These are phyloP conservation scores for Polypedilum vanderplanki DNA, from an alignment of 1,140 invertebrate species.

Conservation along the genomic window DNA sequence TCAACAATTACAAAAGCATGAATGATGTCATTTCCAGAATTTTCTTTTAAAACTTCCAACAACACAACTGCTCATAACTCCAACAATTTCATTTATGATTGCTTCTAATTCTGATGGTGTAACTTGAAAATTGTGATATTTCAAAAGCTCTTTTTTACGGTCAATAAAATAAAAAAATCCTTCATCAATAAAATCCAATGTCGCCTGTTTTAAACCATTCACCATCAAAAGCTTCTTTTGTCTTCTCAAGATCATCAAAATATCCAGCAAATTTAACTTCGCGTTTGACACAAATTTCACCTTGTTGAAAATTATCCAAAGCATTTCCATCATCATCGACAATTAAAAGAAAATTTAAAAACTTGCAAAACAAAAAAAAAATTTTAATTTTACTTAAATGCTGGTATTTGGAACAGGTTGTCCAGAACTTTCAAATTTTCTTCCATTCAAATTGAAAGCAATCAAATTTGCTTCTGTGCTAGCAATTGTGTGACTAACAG, in stretches of 20 bases:
- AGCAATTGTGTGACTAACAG: not conserved
- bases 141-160: conserved; percentile 65
- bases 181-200: conserved; percentile 57
- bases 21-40: conserved; percentile 51
- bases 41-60: conserved; percentile 56
- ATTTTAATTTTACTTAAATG: not conserved
- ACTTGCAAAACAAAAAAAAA: no score
- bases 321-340: conserved; percentile 22
- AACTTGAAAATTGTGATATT: conserved; percentile 66
- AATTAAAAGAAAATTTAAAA: not conserved
- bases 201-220: conserved; percentile 70
- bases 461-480: not conserved
- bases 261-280: conserved; percentile 42
- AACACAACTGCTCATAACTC: conserved; percentile 57
- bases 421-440: not conserved
- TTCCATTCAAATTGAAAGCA: not conserved
- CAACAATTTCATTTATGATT: conserved; percentile 54
- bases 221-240: conserved; percentile 47
- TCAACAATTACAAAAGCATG: conserved; percentile 58
- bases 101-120: conserved; percentile 65
- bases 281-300: conserved; percentile 41
- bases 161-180: conserved; percentile 60
- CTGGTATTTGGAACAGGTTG: not conserved
- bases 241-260: conserved; percentile 49
- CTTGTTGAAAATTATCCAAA: conserved; percentile 38